phyloP scores from a whole-genome alignment of 2,888 invertebrate genomes.

The Apamea monoglypha region DNA sequence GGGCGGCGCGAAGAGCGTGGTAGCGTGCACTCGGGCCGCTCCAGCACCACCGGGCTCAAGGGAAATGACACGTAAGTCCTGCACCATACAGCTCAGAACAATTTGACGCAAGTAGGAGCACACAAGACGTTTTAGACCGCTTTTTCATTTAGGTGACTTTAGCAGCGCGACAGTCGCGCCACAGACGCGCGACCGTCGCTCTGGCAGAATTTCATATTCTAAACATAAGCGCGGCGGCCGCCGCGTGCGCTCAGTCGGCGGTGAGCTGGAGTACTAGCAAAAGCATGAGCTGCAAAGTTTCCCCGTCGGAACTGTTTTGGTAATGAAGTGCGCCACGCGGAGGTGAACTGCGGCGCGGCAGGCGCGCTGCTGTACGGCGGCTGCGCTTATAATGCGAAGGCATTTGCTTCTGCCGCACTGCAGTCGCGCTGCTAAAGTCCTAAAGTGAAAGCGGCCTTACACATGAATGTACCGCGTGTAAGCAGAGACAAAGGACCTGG shows the following conservation, averaged over 20 bases:
- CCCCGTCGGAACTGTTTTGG: neutral
- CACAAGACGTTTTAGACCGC: neutral
- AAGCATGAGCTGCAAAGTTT: neutral
- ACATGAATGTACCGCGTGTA: neutral
- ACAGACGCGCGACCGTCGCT: neutral
- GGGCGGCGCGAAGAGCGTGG: slow-evolving; percentile 91
- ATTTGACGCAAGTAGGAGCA: neutral
- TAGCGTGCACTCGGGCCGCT: slow-evolving; percentile 95
- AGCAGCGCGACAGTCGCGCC: neutral
- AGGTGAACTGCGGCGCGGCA: neutral
- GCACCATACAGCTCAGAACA: neutral
- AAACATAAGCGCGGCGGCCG: neutral
- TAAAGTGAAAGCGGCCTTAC: neutral
- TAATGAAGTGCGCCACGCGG: neutral
- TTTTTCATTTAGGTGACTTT: neutral
- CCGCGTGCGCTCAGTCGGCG: too few species aligned
- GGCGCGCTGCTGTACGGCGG: neutral
- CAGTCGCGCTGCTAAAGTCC: neutral
- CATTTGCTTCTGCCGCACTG: neutral
- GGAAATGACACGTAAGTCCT: slow-evolving; percentile 89
- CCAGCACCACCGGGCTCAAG: slow-evolving; percentile 93
- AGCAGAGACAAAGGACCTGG: slow-evolving; percentile 8
- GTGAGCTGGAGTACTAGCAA: too few species aligned
- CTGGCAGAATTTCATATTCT: neutral
- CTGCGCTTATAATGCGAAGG: neutral